These are phyloP conservation scores for Thripadectes ignobilis DNA, from an alignment of 2,797 vertebrate genomes.

Conservation along the genomic window DNA sequence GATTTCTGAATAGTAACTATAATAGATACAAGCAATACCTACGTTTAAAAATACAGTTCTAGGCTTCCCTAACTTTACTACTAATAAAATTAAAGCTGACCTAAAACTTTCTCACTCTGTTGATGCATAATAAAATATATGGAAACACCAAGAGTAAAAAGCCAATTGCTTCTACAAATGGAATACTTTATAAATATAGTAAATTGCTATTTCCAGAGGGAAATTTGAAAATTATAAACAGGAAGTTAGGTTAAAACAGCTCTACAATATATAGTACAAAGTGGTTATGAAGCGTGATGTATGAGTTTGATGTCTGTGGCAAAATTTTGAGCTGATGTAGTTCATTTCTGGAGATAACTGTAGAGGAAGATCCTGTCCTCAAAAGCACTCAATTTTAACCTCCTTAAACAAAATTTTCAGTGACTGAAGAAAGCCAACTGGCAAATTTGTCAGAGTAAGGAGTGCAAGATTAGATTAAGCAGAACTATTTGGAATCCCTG, in stretches of 20 bases:
- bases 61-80: slow-evolving; percentile 66
- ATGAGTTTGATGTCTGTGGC: slow-evolving; percentile 30
- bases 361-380: slow-evolving; percentile 18
- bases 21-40: slow-evolving; percentile 73
- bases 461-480: slow-evolving; percentile 52
- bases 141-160: slow-evolving; percentile 73
- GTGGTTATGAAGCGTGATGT: background rate
- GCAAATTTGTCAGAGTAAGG: slow-evolving; percentile 22
- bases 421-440: background rate
- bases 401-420: slow-evolving; percentile 6
- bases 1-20: slow-evolving; percentile 72
- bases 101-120: slow-evolving; percentile 61
- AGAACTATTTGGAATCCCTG: slow-evolving; percentile 62
- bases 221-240: slow-evolving; percentile 63
- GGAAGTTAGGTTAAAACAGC: slow-evolving; percentile 64
- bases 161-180: slow-evolving; percentile 69
- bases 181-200: slow-evolving; percentile 70
- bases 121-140: slow-evolving; percentile 71
- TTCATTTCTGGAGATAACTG: slow-evolving; percentile 47
- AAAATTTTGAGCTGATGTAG: slow-evolving; percentile 57
- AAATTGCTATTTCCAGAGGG: slow-evolving; percentile 68
- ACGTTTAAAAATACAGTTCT: slow-evolving; percentile 75
- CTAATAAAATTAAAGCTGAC: slow-evolving; percentile 72
- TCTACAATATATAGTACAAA: slow-evolving; percentile 59
- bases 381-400: slow-evolving; percentile 20